These are phyloP conservation scores for Thryonomys swinderianus DNA, from an alignment of 2,113 vertebrate species.

Conservation along the genomic window DNA sequence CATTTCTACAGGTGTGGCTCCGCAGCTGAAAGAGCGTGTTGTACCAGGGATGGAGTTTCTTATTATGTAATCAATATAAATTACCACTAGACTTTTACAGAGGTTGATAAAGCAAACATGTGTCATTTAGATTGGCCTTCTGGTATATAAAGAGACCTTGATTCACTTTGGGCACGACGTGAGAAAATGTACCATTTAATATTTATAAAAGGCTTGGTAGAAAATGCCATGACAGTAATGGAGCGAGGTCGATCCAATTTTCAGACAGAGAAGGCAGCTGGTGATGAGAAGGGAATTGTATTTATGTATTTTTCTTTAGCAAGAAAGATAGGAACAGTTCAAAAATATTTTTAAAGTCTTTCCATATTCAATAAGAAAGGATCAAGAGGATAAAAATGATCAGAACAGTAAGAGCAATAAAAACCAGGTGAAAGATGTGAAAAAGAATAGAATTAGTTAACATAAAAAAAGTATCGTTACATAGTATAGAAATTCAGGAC, in stretches of 20 bases:
- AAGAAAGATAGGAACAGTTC: slow-evolving; percentile 54
- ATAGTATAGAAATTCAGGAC: neutral
- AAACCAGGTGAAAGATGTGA: neutral
- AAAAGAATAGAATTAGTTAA: neutral
- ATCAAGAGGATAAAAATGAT: slow-evolving; percentile 18
- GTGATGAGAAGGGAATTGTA: neutral
- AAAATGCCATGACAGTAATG: slow-evolving; percentile 15
- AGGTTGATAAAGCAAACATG: slow-evolving; percentile 81
- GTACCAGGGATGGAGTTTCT: slow-evolving; percentile 77
- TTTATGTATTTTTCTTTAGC: slow-evolving; percentile 58
- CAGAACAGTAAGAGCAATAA: neutral
- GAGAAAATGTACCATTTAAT: slow-evolving; percentile 62
- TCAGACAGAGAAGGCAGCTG: neutral
- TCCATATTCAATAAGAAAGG: slow-evolving; percentile 44
- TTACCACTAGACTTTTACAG: slow-evolving; percentile 78
- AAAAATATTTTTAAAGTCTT: slow-evolving; percentile 60
- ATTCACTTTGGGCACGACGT: slow-evolving; percentile 35
- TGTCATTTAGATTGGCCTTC: slow-evolving; percentile 68
- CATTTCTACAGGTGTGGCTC: slow-evolving; percentile 80
- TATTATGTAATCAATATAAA: slow-evolving; percentile 83
- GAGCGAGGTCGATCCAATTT: neutral
- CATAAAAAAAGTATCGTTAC: slow-evolving; percentile 22
- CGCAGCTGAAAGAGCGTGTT: slow-evolving; percentile 77
- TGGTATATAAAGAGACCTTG: slow-evolving; percentile 60
- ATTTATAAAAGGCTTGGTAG: slow-evolving; percentile 56